A percentile compares a stretch with the other conserved stretches of the same genome.
Conservation (phyloP, 2,113 vertebrate genomes). For the Laticauda colubrina region DNA sequence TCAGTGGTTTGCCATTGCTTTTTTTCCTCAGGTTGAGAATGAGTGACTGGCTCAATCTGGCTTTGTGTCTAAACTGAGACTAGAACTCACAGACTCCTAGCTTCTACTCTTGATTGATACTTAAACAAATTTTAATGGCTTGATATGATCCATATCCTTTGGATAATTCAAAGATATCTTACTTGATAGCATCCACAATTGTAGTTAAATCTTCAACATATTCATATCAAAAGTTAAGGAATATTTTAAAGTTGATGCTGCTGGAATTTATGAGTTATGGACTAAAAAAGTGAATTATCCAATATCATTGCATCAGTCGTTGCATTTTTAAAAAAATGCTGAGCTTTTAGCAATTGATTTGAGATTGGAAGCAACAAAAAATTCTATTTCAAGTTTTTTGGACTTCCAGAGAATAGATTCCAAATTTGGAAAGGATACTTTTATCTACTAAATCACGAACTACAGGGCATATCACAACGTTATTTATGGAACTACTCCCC, state of each 20-base stretch:
- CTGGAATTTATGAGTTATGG: background rate
- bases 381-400: background rate
- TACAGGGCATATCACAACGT: too few species aligned
- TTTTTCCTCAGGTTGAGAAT: background rate
- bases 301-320: background rate
- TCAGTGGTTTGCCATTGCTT: background rate
- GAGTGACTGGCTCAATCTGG: background rate
- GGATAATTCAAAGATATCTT: background rate
- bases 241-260: background rate
- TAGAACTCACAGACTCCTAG: background rate
- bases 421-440: too few species aligned
- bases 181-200: background rate
- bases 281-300: background rate
- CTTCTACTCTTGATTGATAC: background rate
- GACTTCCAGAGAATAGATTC: background rate
- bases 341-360: too few species aligned
- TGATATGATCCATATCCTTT: background rate
- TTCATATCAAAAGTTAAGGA: background rate
- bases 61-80: background rate
- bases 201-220: background rate
- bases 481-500: background rate
- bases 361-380: background rate
- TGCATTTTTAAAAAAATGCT: background rate
- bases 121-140: background rate
- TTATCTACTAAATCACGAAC: too few species aligned